Conservation (phyloP, 2,113 vertebrate species). For the Oceanodroma tethys region DNA sequence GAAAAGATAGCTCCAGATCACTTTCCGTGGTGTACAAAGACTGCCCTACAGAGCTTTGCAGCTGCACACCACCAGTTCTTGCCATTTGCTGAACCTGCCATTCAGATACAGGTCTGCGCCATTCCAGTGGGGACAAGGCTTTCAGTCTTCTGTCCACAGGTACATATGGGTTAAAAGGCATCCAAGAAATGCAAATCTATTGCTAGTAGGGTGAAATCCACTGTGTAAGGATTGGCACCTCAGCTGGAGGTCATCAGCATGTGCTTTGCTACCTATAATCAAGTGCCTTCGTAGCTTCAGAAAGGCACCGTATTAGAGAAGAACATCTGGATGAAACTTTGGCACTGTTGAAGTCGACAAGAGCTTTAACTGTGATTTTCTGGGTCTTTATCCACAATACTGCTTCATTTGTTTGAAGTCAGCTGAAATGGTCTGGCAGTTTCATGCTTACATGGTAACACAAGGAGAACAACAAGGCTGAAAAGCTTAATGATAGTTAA, state of each 20-base stretch:
- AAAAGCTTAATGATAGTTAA: background rate
- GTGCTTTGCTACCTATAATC: background rate
- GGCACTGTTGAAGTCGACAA: background rate
- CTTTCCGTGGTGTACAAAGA: background rate
- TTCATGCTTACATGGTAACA: background rate
- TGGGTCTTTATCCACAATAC: background rate
- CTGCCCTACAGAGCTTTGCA: background rate
- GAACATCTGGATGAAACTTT: background rate
- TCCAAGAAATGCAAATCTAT: background rate
- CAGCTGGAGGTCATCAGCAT: background rate
- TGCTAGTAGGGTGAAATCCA: background rate
- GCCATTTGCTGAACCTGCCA: background rate
- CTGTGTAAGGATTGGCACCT: background rate
- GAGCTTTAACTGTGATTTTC: background rate
- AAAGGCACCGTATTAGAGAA: background rate
- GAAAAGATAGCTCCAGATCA: background rate
- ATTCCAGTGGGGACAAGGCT: accelerated
- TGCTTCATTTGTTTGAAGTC: background rate
- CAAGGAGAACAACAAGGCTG: background rate
- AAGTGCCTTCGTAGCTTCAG: background rate
- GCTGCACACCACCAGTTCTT: background rate
- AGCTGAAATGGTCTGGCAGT: background rate
- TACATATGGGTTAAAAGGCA: background rate
- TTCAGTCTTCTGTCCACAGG: background rate
- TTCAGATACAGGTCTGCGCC: background rate